Evolutionary conservation across 2,888 invertebrate genomes (phyloP).

Genomic region (Macrosoma leucophasiata): DNA sequence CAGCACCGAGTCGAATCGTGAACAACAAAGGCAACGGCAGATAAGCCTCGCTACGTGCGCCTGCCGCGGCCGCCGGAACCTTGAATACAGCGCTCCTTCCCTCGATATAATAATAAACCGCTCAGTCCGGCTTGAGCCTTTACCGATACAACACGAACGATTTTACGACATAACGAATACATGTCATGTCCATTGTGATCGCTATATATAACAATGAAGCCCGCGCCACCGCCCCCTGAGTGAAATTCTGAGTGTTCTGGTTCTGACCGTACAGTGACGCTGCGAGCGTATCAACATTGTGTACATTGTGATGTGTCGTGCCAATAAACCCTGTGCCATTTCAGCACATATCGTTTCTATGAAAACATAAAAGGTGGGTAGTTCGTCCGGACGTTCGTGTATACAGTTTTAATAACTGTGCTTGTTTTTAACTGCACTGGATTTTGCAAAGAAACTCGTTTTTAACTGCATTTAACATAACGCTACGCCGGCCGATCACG

Average conservation of each 20-base stretch:
- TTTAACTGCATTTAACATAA: too few relatives aligned
- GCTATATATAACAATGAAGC: slow-evolving; percentile 31
- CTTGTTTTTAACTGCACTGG: slow-evolving; percentile 10
- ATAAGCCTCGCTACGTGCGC: slow-evolving; percentile 62
- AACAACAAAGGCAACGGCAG: slow-evolving; percentile 54
- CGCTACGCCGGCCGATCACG: too few relatives aligned
- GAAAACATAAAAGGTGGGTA: slow-evolving; percentile 51
- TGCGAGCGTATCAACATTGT: slow-evolving; percentile 49
- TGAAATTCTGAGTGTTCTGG: slow-evolving; percentile 24
- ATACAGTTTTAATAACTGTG: slow-evolving; percentile 14
- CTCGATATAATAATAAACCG: slow-evolving; percentile 65
- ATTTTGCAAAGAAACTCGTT: slow-evolving; percentile 6
- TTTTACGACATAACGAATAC: slow-evolving; percentile 35
- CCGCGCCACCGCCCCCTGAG: slow-evolving; percentile 33
- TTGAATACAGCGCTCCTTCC: slow-evolving; percentile 66
- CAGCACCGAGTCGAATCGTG: slow-evolving; percentile 36
- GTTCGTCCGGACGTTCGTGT: slow-evolving; percentile 4
- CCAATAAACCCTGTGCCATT: slow-evolving; percentile 57
- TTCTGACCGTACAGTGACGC: slow-evolving; percentile 43
- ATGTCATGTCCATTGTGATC: slow-evolving; percentile 30
- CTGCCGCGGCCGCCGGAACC: slow-evolving; percentile 57
- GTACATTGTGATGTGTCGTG: slow-evolving; percentile 71
- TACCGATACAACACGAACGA: slow-evolving; percentile 65
- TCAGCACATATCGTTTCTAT: slow-evolving; percentile 43
- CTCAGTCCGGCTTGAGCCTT: slow-evolving; percentile 67